phyloP scores from a whole-genome alignment of 53 echinoderm and acorn worm species.

The Astropecten irregularis region DNA sequence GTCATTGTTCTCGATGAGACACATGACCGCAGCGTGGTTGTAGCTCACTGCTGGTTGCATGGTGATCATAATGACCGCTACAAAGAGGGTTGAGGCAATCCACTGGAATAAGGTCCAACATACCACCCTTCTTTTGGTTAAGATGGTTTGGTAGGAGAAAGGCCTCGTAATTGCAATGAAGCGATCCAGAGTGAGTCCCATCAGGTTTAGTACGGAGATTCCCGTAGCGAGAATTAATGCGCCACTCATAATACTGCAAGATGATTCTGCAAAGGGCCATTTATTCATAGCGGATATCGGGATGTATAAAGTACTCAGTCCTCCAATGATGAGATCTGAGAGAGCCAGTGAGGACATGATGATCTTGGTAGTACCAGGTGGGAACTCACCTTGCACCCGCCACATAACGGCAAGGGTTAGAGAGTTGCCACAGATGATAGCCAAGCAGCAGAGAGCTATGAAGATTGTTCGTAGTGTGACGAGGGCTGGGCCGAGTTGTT shows the following conservation, averaged over 20 bases:
- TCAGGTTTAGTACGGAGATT: background rate
- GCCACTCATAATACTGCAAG: background rate
- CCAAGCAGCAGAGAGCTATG: too few species aligned
- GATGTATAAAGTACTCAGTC: background rate
- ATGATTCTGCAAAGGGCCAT: background rate
- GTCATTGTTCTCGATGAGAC: background rate
- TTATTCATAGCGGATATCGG: conserved; percentile 11
- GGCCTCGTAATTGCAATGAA: conserved; percentile 12
- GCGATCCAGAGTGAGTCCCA: conserved; percentile 1
- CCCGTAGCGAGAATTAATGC: background rate
- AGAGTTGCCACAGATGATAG: too few species aligned
- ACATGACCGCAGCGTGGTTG: conserved; percentile 1
- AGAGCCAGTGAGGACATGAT: too few species aligned
- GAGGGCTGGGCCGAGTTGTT: too few species aligned
- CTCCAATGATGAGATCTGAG: too few species aligned
- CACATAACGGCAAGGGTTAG: too few species aligned
- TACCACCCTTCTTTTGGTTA: background rate
- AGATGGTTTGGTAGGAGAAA: conserved; percentile 6
- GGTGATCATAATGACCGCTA: background rate
- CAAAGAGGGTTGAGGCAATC: background rate
- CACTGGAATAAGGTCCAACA: background rate
- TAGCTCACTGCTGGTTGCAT: background rate
- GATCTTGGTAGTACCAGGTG: too few species aligned
- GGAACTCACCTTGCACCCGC: too few species aligned
- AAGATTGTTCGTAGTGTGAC: too few species aligned